These are phyloP conservation scores for Mylabris sibirica DNA, from an alignment of 2,888 invertebrate genomes.

Conservation along the genomic window DNA sequence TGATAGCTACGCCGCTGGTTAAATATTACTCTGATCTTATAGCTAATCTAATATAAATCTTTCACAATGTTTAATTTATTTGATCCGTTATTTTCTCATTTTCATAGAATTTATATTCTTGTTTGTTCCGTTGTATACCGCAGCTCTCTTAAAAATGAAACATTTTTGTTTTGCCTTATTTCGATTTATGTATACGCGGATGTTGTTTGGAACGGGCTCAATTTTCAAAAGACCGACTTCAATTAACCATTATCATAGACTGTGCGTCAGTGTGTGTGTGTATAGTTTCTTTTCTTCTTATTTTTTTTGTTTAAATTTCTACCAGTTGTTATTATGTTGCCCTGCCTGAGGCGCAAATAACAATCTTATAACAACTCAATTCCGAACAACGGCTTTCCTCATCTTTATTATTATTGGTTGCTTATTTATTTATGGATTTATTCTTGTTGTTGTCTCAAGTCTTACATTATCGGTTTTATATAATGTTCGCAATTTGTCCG, in stretches of 20 bases:
- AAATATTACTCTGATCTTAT: no score
- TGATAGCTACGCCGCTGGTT: no score
- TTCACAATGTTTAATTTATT: not conserved
- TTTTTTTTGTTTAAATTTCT: not conserved
- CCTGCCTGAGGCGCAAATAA: conserved; percentile 38
- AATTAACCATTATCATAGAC: conserved; percentile 25
- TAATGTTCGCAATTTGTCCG: not conserved
- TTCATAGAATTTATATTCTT: not conserved
- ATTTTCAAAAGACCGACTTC: conserved; percentile 12
- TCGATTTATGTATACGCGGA: not conserved
- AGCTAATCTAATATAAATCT: no score
- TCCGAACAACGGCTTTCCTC: conserved; percentile 16
- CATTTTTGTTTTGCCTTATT: not conserved
- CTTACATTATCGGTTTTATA: not conserved
- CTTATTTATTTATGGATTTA: not conserved
- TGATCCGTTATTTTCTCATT: not conserved
- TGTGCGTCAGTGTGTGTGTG: no score
- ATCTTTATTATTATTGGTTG: not conserved
- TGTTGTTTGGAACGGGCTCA: not conserved
- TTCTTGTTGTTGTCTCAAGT: not conserved
- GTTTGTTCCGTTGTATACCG: not conserved
- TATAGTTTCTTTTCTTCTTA: not conserved
- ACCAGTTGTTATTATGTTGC: conserved; percentile 42
- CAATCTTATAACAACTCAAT: conserved; percentile 38
- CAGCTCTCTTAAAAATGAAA: not conserved